phyloP scores from a whole-genome alignment of 2,797 vertebrate species.

The Channallabes apus region DNA sequence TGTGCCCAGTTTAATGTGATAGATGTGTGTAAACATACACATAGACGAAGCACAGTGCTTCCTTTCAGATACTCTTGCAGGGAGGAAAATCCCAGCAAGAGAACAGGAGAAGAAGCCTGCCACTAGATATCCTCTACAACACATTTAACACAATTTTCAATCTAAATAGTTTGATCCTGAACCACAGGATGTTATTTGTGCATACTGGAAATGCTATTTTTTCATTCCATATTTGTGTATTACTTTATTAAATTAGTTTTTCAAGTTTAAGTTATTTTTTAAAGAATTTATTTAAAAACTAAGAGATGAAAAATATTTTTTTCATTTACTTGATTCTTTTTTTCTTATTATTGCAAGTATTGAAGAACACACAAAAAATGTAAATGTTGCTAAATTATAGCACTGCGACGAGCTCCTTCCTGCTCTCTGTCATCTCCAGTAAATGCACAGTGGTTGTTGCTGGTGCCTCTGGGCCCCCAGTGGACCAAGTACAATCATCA shows the following conservation, averaged over 20 bases:
- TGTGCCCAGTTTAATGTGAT: constrained; percentile 51
- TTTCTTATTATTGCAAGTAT: background rate
- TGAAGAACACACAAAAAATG: background rate
- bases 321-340: background rate
- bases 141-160: constrained; percentile 7
- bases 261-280: background rate
- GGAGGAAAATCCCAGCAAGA: constrained; percentile 42
- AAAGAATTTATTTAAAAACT: background rate
- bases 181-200: background rate
- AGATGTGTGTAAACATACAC: constrained; percentile 54
- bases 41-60: constrained; percentile 64
- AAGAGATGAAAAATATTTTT: background rate
- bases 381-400: constrained; percentile 5
- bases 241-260: background rate
- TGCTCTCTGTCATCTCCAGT: constrained; percentile 11
- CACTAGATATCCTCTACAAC: constrained; percentile 15
- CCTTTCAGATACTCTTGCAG: constrained; percentile 53
- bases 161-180: background rate
- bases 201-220: background rate
- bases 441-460: constrained; percentile 7
- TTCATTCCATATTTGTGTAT: background rate
- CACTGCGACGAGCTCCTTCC: background rate
- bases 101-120: constrained; percentile 23
- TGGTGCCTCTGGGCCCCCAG: constrained; percentile 18
- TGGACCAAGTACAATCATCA: constrained; percentile 41